A percentile compares a stretch with the other conserved stretches of the same genome.
Evolutionary conservation across 37 sponge, comb jelly and placozoan genomes (phyloP).

Genomic region (Tethya wilhelma): DNA sequence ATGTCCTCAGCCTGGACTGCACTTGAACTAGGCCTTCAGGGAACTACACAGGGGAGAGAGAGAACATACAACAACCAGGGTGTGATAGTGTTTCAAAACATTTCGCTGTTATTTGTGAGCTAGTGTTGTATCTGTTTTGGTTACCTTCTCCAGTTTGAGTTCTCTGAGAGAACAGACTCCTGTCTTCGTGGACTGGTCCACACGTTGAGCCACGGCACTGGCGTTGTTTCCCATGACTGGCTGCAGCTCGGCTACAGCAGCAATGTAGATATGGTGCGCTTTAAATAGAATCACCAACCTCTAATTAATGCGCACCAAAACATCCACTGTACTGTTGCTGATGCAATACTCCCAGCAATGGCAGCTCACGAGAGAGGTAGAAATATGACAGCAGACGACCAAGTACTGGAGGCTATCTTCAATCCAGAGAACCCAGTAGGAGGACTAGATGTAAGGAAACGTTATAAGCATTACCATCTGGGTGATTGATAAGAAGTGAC

Average conservation of each 20-base stretch:
- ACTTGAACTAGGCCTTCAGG: slow-evolving; percentile 35
- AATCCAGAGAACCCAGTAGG: slow-evolving; percentile 65
- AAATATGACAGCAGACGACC: slow-evolving; percentile 17
- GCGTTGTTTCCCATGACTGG: slow-evolving; percentile 36
- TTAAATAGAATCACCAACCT: background rate
- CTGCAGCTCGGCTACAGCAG: no score
- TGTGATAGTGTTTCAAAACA: background rate
- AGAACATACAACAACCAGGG: background rate
- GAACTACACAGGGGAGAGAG: slow-evolving; percentile 14
- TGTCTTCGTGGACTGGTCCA: slow-evolving; percentile 72
- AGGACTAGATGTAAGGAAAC: slow-evolving; percentile 6
- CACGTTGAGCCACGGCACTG: slow-evolving; percentile 35
- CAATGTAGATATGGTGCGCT: background rate
- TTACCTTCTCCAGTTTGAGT: slow-evolving; percentile 51
- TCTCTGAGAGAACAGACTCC: slow-evolving; percentile 73
- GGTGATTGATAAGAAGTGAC: background rate
- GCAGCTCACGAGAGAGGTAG: background rate
- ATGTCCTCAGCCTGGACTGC: slow-evolving; percentile 50
- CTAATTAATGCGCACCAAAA: slow-evolving; percentile 17
- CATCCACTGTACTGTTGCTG: background rate
- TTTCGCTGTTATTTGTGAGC: background rate
- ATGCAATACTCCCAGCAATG: no score
- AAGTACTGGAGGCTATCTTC: slow-evolving; percentile 66
- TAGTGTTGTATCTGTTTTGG: background rate
- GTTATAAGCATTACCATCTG: no score